phyloP scores from a whole-genome alignment of 2,888 invertebrate species.

The Troglohyphantes excavatus region DNA sequence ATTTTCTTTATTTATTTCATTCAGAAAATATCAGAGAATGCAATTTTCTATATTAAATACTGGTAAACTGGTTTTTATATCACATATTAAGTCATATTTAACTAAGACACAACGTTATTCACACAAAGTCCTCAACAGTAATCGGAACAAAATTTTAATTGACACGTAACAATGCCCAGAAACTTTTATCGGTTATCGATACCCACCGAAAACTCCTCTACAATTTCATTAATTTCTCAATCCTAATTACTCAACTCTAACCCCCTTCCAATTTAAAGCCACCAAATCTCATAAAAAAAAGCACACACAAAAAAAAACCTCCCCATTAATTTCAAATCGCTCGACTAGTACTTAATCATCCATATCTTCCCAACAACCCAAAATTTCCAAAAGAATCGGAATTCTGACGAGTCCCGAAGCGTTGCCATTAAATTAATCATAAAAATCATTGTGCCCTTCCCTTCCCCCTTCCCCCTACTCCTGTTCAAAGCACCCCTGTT shows the following conservation, averaged over 20 bases:
- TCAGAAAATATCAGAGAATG: too few relatives aligned
- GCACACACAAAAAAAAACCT: slow-evolving; percentile 8
- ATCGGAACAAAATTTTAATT: too few relatives aligned
- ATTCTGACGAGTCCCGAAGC: background rate
- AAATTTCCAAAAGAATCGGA: slow-evolving; percentile 7
- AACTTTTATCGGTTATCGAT: slow-evolving; percentile 5
- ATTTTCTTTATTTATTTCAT: too few relatives aligned
- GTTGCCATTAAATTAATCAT: slow-evolving; percentile 62
- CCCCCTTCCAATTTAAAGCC: background rate
- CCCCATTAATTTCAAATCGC: slow-evolving; percentile 31
- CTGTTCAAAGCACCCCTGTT: too few relatives aligned
- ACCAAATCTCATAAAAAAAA: background rate
- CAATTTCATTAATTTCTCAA: slow-evolving; percentile 19
- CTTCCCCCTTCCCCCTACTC: background rate
- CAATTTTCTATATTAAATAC: too few relatives aligned
- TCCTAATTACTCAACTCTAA: slow-evolving; percentile 29
- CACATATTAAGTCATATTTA: too few relatives aligned
- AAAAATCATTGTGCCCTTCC: slow-evolving; percentile 16
- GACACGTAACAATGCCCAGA: background rate
- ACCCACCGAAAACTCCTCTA: background rate
- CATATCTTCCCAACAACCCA: slow-evolving; percentile 20
- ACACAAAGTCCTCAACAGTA: too few relatives aligned
- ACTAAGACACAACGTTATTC: too few relatives aligned
- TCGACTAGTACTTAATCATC: slow-evolving; percentile 34
- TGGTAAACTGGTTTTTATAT: too few relatives aligned